Evolutionary conservation across 2,113 vertebrate genomes (phyloP).

Genomic region (Pedetes capensis): DNA sequence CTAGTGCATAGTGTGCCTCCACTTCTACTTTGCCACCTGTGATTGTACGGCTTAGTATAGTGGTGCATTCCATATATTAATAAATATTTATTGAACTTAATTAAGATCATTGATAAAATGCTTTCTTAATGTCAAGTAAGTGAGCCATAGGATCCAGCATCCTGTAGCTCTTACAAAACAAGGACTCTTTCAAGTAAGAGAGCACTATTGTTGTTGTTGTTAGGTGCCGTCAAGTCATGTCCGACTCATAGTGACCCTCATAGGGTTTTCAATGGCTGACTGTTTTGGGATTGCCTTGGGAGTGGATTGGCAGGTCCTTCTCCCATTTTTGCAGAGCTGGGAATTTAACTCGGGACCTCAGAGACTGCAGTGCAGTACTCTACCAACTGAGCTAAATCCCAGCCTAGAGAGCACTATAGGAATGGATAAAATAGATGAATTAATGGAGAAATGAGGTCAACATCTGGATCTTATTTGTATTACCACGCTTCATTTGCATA

Average conservation of each 20-base stretch:
- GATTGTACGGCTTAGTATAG: accelerated
- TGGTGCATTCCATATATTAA: neutral
- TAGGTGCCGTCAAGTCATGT: no score
- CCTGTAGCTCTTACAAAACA: neutral
- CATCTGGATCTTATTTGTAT: neutral
- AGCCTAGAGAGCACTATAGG: neutral
- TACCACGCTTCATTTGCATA: neutral
- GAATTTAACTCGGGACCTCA: no score
- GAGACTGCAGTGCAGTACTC: no score
- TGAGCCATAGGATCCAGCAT: neutral
- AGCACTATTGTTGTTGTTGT: no score
- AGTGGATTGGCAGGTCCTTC: no score
- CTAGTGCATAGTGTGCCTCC: neutral
- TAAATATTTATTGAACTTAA: neutral
- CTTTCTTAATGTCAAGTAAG: neutral
- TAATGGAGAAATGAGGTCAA: neutral
- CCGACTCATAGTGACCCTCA: no score
- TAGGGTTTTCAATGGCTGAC: no score
- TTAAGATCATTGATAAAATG: neutral
- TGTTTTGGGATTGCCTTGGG: no score
- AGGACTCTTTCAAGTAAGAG: neutral
- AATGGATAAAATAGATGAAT: neutral
- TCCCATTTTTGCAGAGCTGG: no score
- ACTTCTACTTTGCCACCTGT: neutral
- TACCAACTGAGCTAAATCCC: no score